phyloP scores from a whole-genome alignment of 2,888 invertebrate genomes.

The Aphrophora alni region DNA sequence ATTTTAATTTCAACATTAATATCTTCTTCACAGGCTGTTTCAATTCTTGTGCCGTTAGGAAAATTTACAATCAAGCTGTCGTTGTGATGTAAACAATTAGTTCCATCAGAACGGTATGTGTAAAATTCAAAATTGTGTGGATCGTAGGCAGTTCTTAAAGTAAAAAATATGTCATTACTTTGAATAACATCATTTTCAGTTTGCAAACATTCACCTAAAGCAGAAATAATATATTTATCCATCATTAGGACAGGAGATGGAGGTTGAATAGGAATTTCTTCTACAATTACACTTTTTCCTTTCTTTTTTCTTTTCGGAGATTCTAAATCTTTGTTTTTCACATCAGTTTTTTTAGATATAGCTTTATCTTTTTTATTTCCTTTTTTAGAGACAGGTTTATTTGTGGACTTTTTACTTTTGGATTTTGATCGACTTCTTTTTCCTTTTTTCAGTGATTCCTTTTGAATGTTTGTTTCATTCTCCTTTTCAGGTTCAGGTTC shows the following conservation, averaged over 20 bases:
- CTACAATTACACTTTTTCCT: background rate
- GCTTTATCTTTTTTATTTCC: background rate
- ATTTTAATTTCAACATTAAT: background rate
- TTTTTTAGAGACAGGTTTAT: background rate
- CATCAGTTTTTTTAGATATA: background rate
- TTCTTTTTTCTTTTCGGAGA: background rate
- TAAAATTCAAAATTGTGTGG: background rate
- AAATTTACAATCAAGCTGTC: background rate
- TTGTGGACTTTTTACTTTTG: background rate
- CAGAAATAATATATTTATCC: background rate
- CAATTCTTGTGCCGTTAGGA: background rate
- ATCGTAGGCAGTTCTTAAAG: background rate
- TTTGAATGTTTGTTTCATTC: background rate
- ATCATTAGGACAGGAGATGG: background rate
- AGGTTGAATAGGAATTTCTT: background rate
- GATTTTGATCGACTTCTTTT: background rate
- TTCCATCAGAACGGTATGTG: background rate
- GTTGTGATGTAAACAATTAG: background rate
- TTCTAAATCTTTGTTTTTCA: background rate
- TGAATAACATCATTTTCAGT: background rate
- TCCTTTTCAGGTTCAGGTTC: background rate
- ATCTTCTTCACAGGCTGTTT: background rate
- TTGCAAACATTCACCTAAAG: background rate
- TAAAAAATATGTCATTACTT: background rate
- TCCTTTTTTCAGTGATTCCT: background rate